A percentile compares a stretch with the other conserved stretches of the same genome.
Evolutionary conservation across 2,797 vertebrate species (phyloP).

Genomic region (Fringilla coelebs): DNA sequence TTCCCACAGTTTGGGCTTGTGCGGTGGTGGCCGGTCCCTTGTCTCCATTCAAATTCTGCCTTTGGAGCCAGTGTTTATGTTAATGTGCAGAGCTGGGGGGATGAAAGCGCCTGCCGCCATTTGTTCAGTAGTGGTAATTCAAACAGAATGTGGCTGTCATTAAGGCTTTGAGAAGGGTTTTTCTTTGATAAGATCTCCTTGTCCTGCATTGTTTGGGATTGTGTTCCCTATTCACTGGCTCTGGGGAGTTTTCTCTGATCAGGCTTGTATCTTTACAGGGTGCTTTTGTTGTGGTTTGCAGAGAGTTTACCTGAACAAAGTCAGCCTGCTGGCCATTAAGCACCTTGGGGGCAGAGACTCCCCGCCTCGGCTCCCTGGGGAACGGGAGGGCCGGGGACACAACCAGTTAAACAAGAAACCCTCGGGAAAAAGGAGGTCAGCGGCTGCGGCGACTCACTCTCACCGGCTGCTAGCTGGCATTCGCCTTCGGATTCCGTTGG

Average conservation of each 20-base stretch:
- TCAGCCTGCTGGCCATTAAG: constrained; percentile 71
- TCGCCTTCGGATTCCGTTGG: background rate
- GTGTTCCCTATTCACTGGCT: constrained; percentile 75
- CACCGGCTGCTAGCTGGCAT: background rate
- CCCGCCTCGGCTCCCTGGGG: constrained; percentile 55
- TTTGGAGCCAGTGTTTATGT: constrained; percentile 74
- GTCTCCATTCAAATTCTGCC: constrained; percentile 75
- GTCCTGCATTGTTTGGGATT: constrained; percentile 75
- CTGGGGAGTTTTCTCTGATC: constrained; percentile 74
- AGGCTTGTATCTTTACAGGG: constrained; percentile 78
- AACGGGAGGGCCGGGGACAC: background rate
- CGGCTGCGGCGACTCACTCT: background rate
- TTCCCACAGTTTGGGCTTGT: constrained; percentile 29
- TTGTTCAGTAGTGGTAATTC: constrained; percentile 82
- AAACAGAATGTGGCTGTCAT: constrained; percentile 78
- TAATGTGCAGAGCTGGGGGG: constrained; percentile 66
- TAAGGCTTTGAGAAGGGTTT: constrained; percentile 74
- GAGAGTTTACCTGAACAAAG: constrained; percentile 78
- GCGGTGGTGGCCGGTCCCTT: constrained; percentile 41
- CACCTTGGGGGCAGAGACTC: constrained; percentile 68
- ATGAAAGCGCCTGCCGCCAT: constrained; percentile 79
- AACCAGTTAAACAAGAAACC: constrained; percentile 53
- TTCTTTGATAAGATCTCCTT: constrained; percentile 83
- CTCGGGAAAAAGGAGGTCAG: background rate
- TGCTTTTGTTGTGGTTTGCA: constrained; percentile 78